Percentiles rank a stretch among this genome's conserved stretches.
Evolutionary conservation across 2,113 vertebrate species (phyloP).

Genomic region (Epinephelus moara): DNA sequence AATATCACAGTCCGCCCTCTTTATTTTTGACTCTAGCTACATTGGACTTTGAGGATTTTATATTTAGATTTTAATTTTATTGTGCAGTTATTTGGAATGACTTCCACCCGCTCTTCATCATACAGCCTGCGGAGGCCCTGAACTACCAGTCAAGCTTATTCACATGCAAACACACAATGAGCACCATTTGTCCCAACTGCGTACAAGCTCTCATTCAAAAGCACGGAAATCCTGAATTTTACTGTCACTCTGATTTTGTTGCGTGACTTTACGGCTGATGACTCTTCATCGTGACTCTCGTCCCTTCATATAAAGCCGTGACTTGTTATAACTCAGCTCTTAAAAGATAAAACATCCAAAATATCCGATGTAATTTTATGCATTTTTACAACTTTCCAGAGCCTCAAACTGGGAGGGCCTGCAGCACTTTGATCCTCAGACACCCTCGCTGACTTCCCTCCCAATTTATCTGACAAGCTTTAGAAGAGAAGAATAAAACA

Average conservation of each 20-base stretch:
- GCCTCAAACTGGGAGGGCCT: slow-evolving; percentile 1
- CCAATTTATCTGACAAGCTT: slow-evolving; percentile 41
- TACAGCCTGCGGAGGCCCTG: neutral
- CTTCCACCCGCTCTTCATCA: neutral
- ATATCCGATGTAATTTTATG: neutral
- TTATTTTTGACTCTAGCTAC: neutral
- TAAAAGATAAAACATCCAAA: neutral
- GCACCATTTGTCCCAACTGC: neutral
- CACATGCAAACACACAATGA: neutral
- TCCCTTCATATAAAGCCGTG: neutral
- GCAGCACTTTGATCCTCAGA: slow-evolving; percentile 45
- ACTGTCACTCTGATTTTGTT: neutral
- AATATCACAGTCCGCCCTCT: neutral
- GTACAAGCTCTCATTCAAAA: neutral
- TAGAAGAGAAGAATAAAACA: slow-evolving; percentile 57
- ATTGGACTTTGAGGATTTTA: neutral
- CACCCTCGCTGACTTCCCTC: slow-evolving; percentile 25
- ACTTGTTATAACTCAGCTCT: neutral
- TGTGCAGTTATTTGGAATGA: neutral
- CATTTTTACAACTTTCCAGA: slow-evolving; percentile 10
- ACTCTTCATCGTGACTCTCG: neutral
- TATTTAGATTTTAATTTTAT: neutral
- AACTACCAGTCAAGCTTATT: neutral
- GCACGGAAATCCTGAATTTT: neutral
- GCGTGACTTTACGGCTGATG: neutral